These are phyloP conservation scores for Melopsittacus undulatus DNA, from an alignment of 2,797 vertebrate genomes.

Conservation along the genomic window DNA sequence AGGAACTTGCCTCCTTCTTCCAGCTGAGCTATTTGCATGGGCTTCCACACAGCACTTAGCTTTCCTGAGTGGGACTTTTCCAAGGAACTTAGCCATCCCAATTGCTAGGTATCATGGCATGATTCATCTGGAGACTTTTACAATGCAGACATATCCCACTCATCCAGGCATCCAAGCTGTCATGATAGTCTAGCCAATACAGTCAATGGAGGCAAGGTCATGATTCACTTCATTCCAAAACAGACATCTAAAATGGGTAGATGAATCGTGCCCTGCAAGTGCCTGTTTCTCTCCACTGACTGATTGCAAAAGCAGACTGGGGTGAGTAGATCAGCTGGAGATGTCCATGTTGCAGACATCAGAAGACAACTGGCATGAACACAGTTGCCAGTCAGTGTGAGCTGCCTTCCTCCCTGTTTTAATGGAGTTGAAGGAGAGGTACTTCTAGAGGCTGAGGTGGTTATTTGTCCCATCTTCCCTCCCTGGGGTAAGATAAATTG, in stretches of 20 bases:
- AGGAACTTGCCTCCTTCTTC: neutral
- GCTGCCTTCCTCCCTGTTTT: neutral
- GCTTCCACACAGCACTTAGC: neutral
- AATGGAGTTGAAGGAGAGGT: neutral
- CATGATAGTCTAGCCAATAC: neutral
- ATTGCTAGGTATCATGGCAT: neutral
- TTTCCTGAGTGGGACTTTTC: neutral
- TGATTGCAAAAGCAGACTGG: neutral
- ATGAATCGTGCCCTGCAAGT: neutral
- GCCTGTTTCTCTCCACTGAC: neutral
- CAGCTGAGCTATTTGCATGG: neutral
- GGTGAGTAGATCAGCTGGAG: neutral
- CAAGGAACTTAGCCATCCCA: neutral
- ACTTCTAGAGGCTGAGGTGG: neutral
- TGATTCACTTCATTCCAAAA: constrained; percentile 29
- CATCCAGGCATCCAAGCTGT: neutral
- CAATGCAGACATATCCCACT: neutral
- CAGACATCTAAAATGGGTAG: neutral
- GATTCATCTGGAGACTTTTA: neutral
- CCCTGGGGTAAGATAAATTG: neutral
- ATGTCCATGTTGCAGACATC: neutral
- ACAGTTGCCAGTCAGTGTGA: neutral
- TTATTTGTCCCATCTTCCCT: neutral
- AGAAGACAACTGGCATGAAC: neutral
- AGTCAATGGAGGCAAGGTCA: neutral